phyloP scores from a whole-genome alignment of 1,140 invertebrate species.

The Microplitis demolitor region DNA sequence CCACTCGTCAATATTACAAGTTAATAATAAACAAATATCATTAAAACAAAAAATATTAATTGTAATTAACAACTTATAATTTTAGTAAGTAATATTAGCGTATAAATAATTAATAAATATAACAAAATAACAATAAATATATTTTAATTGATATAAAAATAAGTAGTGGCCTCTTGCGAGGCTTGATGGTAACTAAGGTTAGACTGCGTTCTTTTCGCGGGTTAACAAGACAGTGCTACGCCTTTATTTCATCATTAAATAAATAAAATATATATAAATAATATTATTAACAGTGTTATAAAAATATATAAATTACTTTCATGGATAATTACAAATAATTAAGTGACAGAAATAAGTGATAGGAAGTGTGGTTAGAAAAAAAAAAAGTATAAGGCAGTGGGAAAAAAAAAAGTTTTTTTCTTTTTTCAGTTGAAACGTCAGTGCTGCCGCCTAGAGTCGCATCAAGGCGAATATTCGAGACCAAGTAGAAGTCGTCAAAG shows the following conservation, averaged over 20 bases:
- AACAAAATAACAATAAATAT: not conserved
- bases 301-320: not conserved
- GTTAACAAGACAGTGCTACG: slow-evolving; percentile 1
- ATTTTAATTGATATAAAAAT: slow-evolving; percentile 15
- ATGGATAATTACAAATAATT: not conserved
- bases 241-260: not conserved
- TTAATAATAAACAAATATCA: slow-evolving; percentile 4
- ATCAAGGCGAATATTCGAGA: slow-evolving; percentile 24
- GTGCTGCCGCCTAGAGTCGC: slow-evolving; percentile 47
- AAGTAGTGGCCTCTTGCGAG: slow-evolving; percentile 50
- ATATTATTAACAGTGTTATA: too few species aligned
- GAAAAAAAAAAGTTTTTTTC: slow-evolving; percentile 33
- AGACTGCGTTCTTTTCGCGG: slow-evolving; percentile 32
- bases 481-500: slow-evolving; percentile 11
- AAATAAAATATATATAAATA: not conserved
- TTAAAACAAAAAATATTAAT: not conserved
- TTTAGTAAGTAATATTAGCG: not conserved
- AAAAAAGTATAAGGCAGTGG: too few species aligned
- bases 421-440: slow-evolving; percentile 25
- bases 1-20: slow-evolving; percentile 17
- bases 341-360: not conserved
- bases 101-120: not conserved
- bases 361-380: slow-evolving; percentile 33
- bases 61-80: not conserved
- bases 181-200: slow-evolving; percentile 44